Evolutionary conservation across 2,113 vertebrate species (phyloP), one percentile per base, ranked within the genome.

Genomic region (Scomber japonicus): DNA sequence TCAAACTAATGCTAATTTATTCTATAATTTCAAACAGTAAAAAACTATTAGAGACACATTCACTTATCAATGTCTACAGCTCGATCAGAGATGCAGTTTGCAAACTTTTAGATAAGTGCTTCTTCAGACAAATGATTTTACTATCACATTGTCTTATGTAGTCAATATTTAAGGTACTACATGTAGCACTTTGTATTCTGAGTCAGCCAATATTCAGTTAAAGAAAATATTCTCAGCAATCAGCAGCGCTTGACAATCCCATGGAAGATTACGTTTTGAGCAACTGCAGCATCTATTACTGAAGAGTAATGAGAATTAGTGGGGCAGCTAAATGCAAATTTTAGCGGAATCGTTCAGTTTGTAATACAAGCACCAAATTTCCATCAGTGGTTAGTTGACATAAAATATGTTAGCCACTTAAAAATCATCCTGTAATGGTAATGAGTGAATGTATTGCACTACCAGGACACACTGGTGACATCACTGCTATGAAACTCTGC

Each of bases 61-160:
- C 40, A 56, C 2, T 35, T 40, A 2, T 65, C 48, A 40, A 40
- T 13, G 10, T 75, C 5, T 27, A 83, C 59, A 71, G 19, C 11
- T 66, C 40, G 5, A 57, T 76, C 12, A 19, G 13, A 83, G 80
- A 89, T 89, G 87, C 89, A 89, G 87, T 89, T 85, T 87, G 75
- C n/a, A 81, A 69, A 1, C 30, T 57, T 75, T 79, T 17, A 44
- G 44, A 53, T 17, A 48, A 62, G 31, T 49, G 21, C 46, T 13
- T 11, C 14, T 21, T 46, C 7, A 21, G 12, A 16, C 11, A 54
- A 4, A 68, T 17, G 14, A 49, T 49, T 57, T 9, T 46, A 19
- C 21, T 12, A 44, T 53, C 31, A 30, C 3, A 53, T 19, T 49
- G 8, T 49, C 30, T 27, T 10, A 45, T 24, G 12, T 35, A 24